Conservation (phyloP, 2,797 vertebrate genomes). For the Trachurus trachurus region DNA sequence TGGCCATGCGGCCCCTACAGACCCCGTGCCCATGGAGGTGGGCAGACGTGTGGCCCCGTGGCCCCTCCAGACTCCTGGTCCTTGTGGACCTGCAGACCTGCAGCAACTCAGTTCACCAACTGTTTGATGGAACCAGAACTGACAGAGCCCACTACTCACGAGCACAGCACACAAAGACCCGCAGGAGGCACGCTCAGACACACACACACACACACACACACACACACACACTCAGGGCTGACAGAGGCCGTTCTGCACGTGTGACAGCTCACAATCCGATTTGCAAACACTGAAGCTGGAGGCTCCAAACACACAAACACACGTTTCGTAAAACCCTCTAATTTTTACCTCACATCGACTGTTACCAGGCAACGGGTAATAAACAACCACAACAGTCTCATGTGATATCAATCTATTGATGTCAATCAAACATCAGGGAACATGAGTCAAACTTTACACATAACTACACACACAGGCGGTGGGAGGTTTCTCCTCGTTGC, state of each 20-base stretch:
- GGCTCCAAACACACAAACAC: neutral
- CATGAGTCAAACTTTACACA: no score
- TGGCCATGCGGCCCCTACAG: neutral
- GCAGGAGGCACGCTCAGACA: no score
- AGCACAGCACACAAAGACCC: no score
- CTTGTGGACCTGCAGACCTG: neutral
- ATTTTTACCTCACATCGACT: no score
- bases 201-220: no score
- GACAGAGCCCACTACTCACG: neutral
- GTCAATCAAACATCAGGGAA: no score
- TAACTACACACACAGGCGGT: no score
- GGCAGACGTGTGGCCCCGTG: no score
- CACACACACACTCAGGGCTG: slow-evolving; percentile 10
- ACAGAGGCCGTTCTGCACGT: neutral
- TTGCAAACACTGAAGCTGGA: neutral
- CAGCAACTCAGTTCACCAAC: neutral
- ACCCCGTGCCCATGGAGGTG: neutral
- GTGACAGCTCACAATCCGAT: slow-evolving; percentile 8
- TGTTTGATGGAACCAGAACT: neutral
- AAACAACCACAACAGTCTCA: no score
- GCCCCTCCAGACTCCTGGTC: neutral
- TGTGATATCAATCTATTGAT: no score
- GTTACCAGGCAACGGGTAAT: no score
- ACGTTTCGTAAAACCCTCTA: neutral
- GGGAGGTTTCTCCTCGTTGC: no score